Evolutionary conservation across 64 coral and sea anemone species (phyloP).

Genomic region (Pocillopora verrucosa): DNA sequence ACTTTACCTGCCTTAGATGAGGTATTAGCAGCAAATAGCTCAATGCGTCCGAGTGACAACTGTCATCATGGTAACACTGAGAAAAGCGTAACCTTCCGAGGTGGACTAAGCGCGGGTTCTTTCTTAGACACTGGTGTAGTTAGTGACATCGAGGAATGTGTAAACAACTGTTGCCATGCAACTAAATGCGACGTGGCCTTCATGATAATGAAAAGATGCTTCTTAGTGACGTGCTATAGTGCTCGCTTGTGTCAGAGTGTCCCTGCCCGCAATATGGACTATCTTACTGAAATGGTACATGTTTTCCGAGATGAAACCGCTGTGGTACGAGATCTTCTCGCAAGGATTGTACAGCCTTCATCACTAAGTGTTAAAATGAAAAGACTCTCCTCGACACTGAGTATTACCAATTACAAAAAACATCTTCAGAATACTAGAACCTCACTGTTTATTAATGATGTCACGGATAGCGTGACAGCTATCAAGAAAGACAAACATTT

Average conservation of each 20-base stretch:
- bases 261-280: conserved; percentile 26
- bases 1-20: background rate
- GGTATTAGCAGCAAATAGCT: background rate
- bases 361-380: background rate
- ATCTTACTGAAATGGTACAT: conserved; percentile 38
- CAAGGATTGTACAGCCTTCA: conserved; percentile 4
- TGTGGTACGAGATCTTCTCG: conserved; percentile 19
- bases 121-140: conserved; percentile 46
- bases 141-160: conserved; percentile 23
- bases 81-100: conserved; percentile 18
- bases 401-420: background rate
- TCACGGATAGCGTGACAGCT: background rate
- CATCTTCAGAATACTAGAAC: background rate
- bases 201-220: conserved; percentile 58
- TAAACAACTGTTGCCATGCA: conserved; percentile 22
- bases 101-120: conserved; percentile 59
- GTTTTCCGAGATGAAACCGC: conserved; percentile 20
- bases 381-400: background rate
- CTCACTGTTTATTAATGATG: background rate
- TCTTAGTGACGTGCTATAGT: conserved; percentile 50
- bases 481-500: background rate
- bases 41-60: background rate
- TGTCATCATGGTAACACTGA: conserved; percentile 36
- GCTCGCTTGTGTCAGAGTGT: conserved; percentile 29
- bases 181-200: conserved; percentile 66